A percentile compares a stretch with the other conserved stretches of the same genome.
phyloP scores from a whole-genome alignment of 1,140 invertebrate species.

The Delia radicum region DNA sequence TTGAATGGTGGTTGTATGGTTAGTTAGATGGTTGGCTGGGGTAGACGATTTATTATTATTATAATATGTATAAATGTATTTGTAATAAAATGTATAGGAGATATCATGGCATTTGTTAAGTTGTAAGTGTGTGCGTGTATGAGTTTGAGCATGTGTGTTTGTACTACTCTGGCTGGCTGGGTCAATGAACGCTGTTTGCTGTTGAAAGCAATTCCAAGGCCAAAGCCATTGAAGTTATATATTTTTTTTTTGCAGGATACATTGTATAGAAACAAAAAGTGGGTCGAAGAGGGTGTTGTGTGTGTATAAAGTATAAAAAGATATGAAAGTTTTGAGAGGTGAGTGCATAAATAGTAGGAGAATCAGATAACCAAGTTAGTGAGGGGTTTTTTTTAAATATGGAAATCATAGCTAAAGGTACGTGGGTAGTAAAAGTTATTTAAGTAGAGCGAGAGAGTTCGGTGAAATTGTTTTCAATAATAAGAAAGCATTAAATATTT shows the following conservation, averaged over 20 bases:
- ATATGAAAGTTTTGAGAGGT: too few relatives aligned
- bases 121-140: not conserved
- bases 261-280: not conserved
- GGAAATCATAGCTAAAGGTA: too few relatives aligned
- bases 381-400: too few relatives aligned
- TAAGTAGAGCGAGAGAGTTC: too few relatives aligned
- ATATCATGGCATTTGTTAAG: not conserved
- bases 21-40: not conserved
- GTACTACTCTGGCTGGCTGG: not conserved
- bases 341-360: too few relatives aligned
- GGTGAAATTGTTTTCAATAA: too few relatives aligned
- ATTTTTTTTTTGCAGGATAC: not conserved
- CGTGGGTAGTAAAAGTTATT: too few relatives aligned
- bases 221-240: slow-evolving; percentile 15
- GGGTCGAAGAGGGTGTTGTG: not conserved
- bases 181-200: slow-evolving; percentile 10
- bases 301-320: too few relatives aligned
- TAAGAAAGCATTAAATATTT: too few relatives aligned
- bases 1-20: not conserved
- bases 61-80: not conserved
- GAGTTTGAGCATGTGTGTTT: not conserved
- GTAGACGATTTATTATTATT: not conserved
- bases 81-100: not conserved
- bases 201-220: slow-evolving; percentile 18
- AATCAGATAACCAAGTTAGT: too few relatives aligned